These are phyloP conservation scores for Cactoblastis cactorum DNA, from an alignment of 2,888 invertebrate genomes.

Conservation along the genomic window DNA sequence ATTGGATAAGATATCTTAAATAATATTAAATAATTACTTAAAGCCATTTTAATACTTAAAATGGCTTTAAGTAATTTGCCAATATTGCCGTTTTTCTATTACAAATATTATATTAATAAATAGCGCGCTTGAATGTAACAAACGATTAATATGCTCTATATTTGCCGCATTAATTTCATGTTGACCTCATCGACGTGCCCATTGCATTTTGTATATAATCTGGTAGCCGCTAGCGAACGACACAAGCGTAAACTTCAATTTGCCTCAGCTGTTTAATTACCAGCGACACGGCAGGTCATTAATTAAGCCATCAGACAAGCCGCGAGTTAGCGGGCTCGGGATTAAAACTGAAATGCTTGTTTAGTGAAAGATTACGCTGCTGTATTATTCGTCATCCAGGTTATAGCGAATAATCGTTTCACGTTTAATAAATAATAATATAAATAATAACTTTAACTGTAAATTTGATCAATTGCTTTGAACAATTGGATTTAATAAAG, in stretches of 20 bases:
- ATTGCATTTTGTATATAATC: conserved; percentile 74
- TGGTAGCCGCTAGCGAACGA: conserved; percentile 44
- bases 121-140: too few relatives aligned
- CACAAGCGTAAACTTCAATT: conserved; percentile 64
- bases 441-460: too few relatives aligned
- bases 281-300: conserved; percentile 72
- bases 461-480: too few relatives aligned
- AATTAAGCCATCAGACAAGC: conserved; percentile 76
- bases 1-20: too few relatives aligned
- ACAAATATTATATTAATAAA: too few relatives aligned
- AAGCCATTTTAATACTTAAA: too few relatives aligned
- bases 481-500: neutral
- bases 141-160: too few relatives aligned
- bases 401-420: conserved; percentile 7
- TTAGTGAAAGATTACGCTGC: conserved; percentile 56
- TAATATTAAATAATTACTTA: too few relatives aligned
- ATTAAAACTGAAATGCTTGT: conserved; percentile 58
- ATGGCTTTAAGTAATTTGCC: too few relatives aligned
- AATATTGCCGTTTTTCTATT: too few relatives aligned
- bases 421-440: too few relatives aligned
- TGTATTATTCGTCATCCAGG: conserved; percentile 23
- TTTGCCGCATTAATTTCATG: neutral
- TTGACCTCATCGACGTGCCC: conserved; percentile 35
- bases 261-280: conserved; percentile 73
- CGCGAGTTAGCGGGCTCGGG: conserved; percentile 50